A percentile compares a stretch with the other conserved stretches of the same genome.
Conservation (phyloP, 2,888 invertebrate species). For the Congeria kusceri region DNA sequence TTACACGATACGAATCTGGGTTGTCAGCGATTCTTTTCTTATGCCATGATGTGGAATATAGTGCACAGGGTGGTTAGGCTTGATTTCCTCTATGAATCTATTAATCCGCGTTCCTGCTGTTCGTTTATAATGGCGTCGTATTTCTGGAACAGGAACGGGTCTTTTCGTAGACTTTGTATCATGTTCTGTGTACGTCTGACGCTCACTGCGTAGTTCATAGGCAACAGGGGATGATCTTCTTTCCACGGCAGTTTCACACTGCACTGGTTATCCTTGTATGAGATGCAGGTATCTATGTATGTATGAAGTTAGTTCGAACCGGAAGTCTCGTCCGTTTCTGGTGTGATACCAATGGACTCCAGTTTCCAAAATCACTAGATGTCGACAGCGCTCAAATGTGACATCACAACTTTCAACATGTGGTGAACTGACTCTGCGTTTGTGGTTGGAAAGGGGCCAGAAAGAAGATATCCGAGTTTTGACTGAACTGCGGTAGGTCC, state of each 20-base stretch:
- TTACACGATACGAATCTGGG: constrained; percentile 52
- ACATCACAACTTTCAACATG: constrained; percentile 10
- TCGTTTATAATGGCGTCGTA: constrained; percentile 41
- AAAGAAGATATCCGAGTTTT: constrained; percentile 51
- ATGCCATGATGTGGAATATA: constrained; percentile 53
- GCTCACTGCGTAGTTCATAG: constrained; percentile 13
- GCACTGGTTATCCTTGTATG: constrained; percentile 14
- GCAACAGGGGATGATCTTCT: constrained; percentile 13
- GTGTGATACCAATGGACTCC: constrained; percentile 29
- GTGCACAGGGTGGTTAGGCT: constrained; percentile 5
- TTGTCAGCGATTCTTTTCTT: constrained; percentile 44
- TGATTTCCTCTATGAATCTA: constrained; percentile 23
- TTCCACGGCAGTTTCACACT: constrained; percentile 28
- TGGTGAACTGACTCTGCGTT: background rate
- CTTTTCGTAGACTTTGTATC: background rate
- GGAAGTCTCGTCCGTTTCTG: constrained; percentile 2
- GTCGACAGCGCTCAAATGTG: constrained; percentile 2
- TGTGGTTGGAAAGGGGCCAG: constrained; percentile 27
- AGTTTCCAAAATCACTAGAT: constrained; percentile 39
- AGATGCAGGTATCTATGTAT: constrained; percentile 13
- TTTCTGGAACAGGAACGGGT: background rate
- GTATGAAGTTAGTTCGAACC: background rate
- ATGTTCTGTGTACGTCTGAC: constrained; percentile 11
- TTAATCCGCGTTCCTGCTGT: constrained; percentile 34
- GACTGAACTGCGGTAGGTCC: too few relatives aligned